These are phyloP conservation scores for Pteromalus puparum DNA, from an alignment of 1,140 invertebrate genomes.

Conservation along the genomic window DNA sequence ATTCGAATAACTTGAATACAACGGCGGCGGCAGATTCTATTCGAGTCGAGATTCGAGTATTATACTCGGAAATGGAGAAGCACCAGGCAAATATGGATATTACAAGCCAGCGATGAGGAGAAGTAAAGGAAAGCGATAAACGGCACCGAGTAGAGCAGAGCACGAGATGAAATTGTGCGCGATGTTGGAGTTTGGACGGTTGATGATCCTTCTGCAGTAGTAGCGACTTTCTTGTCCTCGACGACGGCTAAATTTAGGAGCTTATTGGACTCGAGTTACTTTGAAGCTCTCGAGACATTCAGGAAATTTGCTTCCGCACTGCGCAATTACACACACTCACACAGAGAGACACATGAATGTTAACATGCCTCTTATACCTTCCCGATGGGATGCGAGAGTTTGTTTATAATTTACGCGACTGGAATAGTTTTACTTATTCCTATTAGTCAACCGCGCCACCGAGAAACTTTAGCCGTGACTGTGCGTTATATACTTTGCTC, in stretches of 20 bases:
- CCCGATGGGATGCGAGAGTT: neutral
- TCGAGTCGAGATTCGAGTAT: no score
- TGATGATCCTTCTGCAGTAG: conserved; percentile 15
- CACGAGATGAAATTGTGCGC: neutral
- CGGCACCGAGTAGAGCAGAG: no score
- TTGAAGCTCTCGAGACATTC: conserved; percentile 11
- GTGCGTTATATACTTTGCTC: no score
- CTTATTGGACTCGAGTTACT: conserved; percentile 27
- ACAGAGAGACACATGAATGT: neutral
- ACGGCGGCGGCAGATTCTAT: no score
- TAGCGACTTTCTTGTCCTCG: conserved; percentile 28
- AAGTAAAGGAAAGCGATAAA: neutral
- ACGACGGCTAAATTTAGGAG: conserved; percentile 19
- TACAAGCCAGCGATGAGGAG: no score
- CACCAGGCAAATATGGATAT: no score
- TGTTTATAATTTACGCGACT: neutral
- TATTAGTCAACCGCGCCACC: neutral
- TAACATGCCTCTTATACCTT: neutral
- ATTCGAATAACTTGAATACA: no score
- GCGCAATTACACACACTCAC: neutral
- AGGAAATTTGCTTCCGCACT: neutral
- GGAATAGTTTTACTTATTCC: neutral
- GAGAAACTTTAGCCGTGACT: neutral
- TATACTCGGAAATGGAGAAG: no score
- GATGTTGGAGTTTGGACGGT: neutral